Percentiles rank a stretch among this genome's conserved stretches.
phyloP scores from a whole-genome alignment of 1,140 invertebrate genomes.

The Leptinotarsa undecemlineata region DNA sequence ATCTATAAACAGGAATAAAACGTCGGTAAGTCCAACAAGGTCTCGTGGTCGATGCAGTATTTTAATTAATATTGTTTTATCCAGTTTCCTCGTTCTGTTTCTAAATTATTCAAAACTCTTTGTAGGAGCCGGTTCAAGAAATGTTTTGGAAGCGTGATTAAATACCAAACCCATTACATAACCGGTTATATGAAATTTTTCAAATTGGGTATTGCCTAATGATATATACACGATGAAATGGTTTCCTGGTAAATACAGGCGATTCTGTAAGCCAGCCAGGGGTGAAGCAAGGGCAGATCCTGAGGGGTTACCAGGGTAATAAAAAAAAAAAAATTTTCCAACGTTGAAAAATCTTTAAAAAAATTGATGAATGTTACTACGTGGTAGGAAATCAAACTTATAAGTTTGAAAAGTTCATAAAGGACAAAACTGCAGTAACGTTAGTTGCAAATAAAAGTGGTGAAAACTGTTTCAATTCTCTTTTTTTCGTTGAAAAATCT shows the following conservation, averaged over 20 bases:
- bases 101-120: conserved; percentile 13
- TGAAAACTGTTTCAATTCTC: no score
- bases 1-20: not conserved
- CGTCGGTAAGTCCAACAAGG: not conserved
- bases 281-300: no score
- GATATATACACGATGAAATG: not conserved
- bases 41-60: not conserved
- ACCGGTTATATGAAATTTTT: conserved; percentile 14
- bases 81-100: conserved; percentile 12
- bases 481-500: no score
- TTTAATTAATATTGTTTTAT: conserved; percentile 1
- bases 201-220: conserved; percentile 13
- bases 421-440: no score
- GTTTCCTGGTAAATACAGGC: conserved; percentile 2
- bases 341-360: no score
- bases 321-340: no score
- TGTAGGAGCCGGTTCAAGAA: conserved; percentile 6
- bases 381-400: no score
- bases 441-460: no score
- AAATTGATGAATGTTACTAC: no score
- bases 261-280: not conserved
- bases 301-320: no score
- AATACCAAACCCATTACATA: conserved; percentile 14
- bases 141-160: conserved; percentile 13
- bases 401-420: no score